Evolutionary conservation across 2,113 vertebrate species (phyloP), one percentile per base, ranked within the genome.

Genomic region (Empidonax alnorum): DNA sequence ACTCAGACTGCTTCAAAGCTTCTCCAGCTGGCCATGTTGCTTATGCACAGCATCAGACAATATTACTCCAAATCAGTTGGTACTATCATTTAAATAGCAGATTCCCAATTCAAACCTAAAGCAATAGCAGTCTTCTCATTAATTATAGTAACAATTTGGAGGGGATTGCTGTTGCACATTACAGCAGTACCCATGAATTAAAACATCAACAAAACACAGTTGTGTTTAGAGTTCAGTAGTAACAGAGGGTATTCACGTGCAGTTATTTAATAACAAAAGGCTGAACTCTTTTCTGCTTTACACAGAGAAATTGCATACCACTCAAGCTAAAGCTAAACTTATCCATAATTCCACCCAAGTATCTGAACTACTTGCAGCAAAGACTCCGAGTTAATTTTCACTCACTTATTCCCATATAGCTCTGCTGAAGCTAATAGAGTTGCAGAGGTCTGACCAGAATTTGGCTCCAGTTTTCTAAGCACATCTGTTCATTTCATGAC

Each of bases 11-110:
- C 55, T 78, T 90, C 89, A 63, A 72, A 95, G 19, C 53, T 89
- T 83, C 83, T 93, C 66, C 83, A 96, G 80, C 76, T 94, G 88
- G 67, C 37, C 81, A 44, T 22, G 52, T 74, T 96, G 52, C 84
- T 90, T 56, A 58, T 16, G 23, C 30, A 6, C 49, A 72, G 31
- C 74, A 73, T 89, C 91, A 82, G 66, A 67, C 25, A 33, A 56
- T 44, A 65, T 37, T 71, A 69, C 50, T 92, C 76, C 66, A 76
- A 7, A 12, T 93, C 66, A 82, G 28, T 87, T 90, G 76, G 59
- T 88, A 69, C 85, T 42, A 7, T 84, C 91, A 89, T 42, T 96
- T 83, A 96, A 37, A 82, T 28, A 61, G 44, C 25, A 91, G 35
- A n/a, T 79, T 92, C 39, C 63, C 53, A 39, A 93, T 33, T 75